Base-by-base conservation (phyloP, 1,140 invertebrate species). In the Asbolus verrucosus region DNA sequence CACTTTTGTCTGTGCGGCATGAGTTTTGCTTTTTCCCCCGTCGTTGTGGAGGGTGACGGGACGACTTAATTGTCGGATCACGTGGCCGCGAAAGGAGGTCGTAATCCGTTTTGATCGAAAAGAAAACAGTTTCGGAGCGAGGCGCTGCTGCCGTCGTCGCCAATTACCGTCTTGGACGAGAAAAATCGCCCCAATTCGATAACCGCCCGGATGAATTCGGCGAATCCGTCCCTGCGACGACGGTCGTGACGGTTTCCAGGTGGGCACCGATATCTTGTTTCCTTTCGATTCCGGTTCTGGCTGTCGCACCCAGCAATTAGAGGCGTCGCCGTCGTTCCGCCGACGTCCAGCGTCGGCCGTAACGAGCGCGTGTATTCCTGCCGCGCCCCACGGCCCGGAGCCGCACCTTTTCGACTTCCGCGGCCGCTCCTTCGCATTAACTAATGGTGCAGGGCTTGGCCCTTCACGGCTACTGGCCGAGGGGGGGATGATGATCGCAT, bases 391-490 rank as follows among this genome's bases (percentile, higher is more conserved):
- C 19, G 14, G 21, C 6, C 16, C 19, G 46, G 16, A 38, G 67
- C 31, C 67, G 67, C 67, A 38, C 67, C 67, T 62, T 59, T 50
- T 39, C 61, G 61, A 63, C 41, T 66, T 66, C 65, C 65, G 65
- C 21, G 38, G 65, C 39, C 65, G 65, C 65, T 30, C 65, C 46
- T 38, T 62, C 39, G 50, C 67, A 69, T 69, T 69, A 69, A 62
- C 67, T 69, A 69, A 69, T 69, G 31, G 67, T 11, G 6, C 41
- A 54, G 67, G 67, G 67, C 67, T 61, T 62, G 67, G 67, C 67
- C 54, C 54, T 41, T 21, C n/a, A 16, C 21, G 18, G 46, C 21
- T 24, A 38, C 36, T 18, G 31, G 61, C 14, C 13, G 46, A 11
- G 14, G 46, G 46, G 46, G 33, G 11, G 5, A n/a, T n/a, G 24